Evolutionary conservation across 2,797 vertebrate species (phyloP).

Genomic region (Esox lucius): DNA sequence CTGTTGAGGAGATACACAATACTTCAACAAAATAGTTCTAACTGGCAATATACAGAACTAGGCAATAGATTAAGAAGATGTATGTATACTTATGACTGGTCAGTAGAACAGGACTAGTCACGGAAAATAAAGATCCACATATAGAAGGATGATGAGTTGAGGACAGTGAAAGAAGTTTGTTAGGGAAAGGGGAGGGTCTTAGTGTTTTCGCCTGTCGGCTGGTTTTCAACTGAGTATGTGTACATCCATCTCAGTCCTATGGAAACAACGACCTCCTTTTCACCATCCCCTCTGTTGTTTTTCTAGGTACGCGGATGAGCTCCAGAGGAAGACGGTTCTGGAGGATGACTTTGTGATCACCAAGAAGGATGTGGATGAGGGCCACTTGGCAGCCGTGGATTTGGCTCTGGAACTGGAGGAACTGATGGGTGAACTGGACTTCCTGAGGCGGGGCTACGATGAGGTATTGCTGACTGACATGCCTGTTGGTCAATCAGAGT

Average conservation of each 20-base stretch:
- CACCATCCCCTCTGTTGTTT: slow-evolving; percentile 6
- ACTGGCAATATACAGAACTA: no score
- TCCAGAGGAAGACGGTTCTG: slow-evolving; percentile 39
- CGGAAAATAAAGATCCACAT: no score
- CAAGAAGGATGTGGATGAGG: slow-evolving; percentile 74
- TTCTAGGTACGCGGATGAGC: slow-evolving; percentile 56
- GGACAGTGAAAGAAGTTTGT: neutral
- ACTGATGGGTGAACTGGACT: slow-evolving; percentile 67
- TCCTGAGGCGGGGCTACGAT: slow-evolving; percentile 68
- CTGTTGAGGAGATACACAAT: no score
- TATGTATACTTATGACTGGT: no score
- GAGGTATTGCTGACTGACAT: slow-evolving; percentile 65
- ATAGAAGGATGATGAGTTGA: neutral
- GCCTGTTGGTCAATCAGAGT: neutral
- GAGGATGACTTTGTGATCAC: slow-evolving; percentile 61
- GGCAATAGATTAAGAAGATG: no score
- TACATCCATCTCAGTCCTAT: neutral
- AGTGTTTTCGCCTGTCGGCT: neutral
- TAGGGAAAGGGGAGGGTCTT: neutral
- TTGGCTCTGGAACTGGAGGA: slow-evolving; percentile 73
- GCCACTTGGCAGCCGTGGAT: slow-evolving; percentile 65
- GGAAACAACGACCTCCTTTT: neutral
- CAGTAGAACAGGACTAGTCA: no score
- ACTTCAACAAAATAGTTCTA: no score
- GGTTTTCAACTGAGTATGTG: neutral